Percentiles rank a stretch among this genome's conserved stretches.
Conservation (phyloP, 2,797 vertebrate species). For the Sternarchorhynchus goeldii region DNA sequence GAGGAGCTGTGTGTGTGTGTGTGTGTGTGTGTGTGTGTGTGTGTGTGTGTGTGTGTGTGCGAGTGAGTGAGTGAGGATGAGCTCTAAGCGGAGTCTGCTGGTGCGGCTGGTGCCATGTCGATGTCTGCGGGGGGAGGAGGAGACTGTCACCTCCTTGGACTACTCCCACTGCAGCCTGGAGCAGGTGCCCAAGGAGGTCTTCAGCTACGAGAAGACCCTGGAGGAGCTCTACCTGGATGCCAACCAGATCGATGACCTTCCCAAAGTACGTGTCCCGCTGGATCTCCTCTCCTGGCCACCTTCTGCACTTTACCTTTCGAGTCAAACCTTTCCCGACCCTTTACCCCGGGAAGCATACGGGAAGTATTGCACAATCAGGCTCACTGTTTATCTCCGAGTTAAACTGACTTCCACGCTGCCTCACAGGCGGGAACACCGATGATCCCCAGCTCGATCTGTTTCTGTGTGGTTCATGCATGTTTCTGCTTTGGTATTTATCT, state of each 20-base stretch:
- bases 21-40: slow-evolving; percentile 26
- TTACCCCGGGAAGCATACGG: too few relatives aligned
- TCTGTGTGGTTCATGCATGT: too few relatives aligned
- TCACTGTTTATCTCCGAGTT: too few relatives aligned
- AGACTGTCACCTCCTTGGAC: slow-evolving; percentile 93
- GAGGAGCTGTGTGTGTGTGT: not conserved
- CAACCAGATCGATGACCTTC: slow-evolving; percentile 99
- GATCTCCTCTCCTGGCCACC: not conserved
- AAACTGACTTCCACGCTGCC: too few relatives aligned
- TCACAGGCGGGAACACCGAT: too few relatives aligned
- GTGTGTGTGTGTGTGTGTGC: slow-evolving; percentile 8
- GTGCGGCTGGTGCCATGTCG: slow-evolving; percentile 98
- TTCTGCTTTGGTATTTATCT: too few relatives aligned
- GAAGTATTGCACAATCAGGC: too few relatives aligned
- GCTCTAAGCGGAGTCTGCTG: slow-evolving; percentile 93
- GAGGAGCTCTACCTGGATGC: slow-evolving; percentile 99
- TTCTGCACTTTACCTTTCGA: too few relatives aligned
- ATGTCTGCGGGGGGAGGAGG: slow-evolving; percentile 96
- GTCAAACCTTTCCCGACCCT: too few relatives aligned
- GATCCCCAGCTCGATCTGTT: too few relatives aligned
- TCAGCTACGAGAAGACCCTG: slow-evolving; percentile 96
- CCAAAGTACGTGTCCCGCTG: slow-evolving; percentile 82
- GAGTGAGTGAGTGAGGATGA: slow-evolving; percentile 77
- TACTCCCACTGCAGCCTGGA: slow-evolving; percentile 99
- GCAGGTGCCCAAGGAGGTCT: slow-evolving; percentile 98